Conservation (phyloP, 1,140 invertebrate genomes). For the Eriocheir sinensis region DNA sequence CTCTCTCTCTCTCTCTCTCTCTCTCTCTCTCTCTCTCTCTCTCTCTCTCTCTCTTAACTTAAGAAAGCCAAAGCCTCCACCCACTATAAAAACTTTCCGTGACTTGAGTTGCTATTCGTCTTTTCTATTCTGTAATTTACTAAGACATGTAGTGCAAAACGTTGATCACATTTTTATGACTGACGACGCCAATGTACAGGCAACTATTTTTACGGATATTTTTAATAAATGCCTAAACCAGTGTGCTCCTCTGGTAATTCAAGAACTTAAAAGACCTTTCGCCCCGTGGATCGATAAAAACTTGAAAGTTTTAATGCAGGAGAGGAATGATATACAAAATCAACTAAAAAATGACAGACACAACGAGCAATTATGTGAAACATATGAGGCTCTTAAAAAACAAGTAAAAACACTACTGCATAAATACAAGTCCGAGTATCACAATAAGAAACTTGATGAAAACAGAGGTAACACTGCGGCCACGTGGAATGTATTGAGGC, state of each 20-base stretch:
- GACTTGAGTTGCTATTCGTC: neutral
- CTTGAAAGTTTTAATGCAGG: neutral
- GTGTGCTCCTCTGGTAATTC: neutral
- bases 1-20: too few species aligned
- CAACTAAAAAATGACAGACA: neutral
- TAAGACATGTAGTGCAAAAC: neutral
- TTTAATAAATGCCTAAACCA: slow-evolving; percentile 8
- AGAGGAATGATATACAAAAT: neutral
- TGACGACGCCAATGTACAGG: slow-evolving; percentile 15
- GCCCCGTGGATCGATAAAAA: slow-evolving; percentile 34
- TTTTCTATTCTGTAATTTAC: neutral
- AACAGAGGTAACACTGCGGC: slow-evolving; percentile 10
- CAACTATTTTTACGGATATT: neutral
- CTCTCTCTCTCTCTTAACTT: neutral
- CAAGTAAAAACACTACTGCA: neutral
- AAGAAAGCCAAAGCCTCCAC: slow-evolving; percentile 4
- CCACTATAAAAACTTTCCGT: neutral
- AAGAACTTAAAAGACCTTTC: neutral
- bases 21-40: too few species aligned
- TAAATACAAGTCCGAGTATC: neutral
- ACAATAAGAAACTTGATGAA: neutral
- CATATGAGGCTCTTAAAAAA: neutral
- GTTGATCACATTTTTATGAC: neutral
- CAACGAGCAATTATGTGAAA: neutral
- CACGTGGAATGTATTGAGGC: neutral